Evolutionary conservation across 2,797 vertebrate genomes (phyloP), one percentile per base, ranked within the genome.

Genomic region (Ctenosaura bakeri): DNA sequence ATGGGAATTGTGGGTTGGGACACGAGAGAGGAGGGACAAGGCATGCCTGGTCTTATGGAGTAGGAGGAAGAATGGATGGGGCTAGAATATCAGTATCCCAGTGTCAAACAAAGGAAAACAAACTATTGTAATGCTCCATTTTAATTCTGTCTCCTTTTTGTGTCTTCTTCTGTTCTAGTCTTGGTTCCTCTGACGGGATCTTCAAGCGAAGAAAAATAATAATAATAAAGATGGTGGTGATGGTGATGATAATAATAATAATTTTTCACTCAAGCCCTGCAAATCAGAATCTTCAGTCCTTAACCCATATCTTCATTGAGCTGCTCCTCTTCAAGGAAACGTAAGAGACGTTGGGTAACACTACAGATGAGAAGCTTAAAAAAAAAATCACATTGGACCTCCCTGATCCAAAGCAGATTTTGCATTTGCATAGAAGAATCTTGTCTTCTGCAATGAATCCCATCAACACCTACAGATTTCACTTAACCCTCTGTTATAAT

Each of bases 151-250:
- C 56, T 88, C 73, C 50, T 69, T 69, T 84, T 90, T 88, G 62
- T 88, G 12, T 90, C 81, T 84, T 81, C 8, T 56, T 89, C 85
- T 91, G 76, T 94, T 98, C 82, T 97, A 99, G 98, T 99, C 98
- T 98, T 99, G 98, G 98, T 99, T 99, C 98, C 98, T 99, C 98
- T 99, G 98, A 99, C 98, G 98, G 98, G 98, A 98, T 97, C 98
- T 97, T 97, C 96, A 97, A 98, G 96, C 89, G 87, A 94, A 93
- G 95, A 90, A 94, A 92, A 90, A 93, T 93, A 93, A 94, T 94
- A 90, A 94, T 91, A 90, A 93, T 91, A 92, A 94, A 59, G 4
- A 86, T 59, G 66, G 71, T 54, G 24, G 54, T 80, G 14, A 88
- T 59, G 24, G 76, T 88, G 35, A 82, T 88, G 26, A 89, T 84